Percentiles rank a stretch among this genome's conserved stretches.
Conservation (phyloP, 1,140 invertebrate genomes). For the Laupala kohalensis region DNA sequence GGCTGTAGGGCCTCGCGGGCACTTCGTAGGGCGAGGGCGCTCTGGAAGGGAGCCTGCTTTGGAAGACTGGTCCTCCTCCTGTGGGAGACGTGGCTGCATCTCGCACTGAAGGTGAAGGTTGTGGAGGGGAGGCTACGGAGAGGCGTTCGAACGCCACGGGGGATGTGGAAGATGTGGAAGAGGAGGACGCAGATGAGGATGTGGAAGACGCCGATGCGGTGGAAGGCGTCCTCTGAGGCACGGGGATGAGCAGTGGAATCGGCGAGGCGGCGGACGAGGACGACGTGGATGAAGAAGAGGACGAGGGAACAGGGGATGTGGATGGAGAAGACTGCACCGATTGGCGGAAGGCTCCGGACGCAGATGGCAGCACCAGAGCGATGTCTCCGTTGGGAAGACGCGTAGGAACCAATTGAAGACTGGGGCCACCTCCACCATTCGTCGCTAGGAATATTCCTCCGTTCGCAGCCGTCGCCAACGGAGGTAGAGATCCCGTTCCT, state of each 20-base stretch:
- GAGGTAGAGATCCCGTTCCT: conserved; percentile 29
- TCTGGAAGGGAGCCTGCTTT: conserved; percentile 15
- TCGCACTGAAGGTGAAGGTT: conserved; percentile 28
- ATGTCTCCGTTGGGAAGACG: conserved; percentile 45
- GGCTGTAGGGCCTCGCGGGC: conserved; percentile 14
- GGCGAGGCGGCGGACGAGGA: conserved; percentile 31
- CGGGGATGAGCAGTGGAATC: conserved; percentile 50
- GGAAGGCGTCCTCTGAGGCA: conserved; percentile 52
- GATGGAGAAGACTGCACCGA: conserved; percentile 24
- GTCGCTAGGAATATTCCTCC: conserved; percentile 35
- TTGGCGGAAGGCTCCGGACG: neutral
- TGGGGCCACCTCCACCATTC: conserved; percentile 29
- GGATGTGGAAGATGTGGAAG: conserved; percentile 28
- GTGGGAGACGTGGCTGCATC: conserved; percentile 30
- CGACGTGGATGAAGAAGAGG: conserved; percentile 20
- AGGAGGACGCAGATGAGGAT: conserved; percentile 26
- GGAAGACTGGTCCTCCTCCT: neutral
- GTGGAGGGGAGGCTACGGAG: conserved; percentile 23
- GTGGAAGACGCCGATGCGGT: conserved; percentile 45
- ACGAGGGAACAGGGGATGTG: conserved; percentile 26
- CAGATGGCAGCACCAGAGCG: conserved; percentile 39
- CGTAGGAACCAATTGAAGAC: conserved; percentile 43
- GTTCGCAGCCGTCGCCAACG: conserved; percentile 17
- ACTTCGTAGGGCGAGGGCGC: neutral
- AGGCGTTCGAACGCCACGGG: conserved; percentile 29